These are phyloP conservation scores for Achlya flavicornis DNA, from an alignment of 2,888 invertebrate species.

Conservation along the genomic window DNA sequence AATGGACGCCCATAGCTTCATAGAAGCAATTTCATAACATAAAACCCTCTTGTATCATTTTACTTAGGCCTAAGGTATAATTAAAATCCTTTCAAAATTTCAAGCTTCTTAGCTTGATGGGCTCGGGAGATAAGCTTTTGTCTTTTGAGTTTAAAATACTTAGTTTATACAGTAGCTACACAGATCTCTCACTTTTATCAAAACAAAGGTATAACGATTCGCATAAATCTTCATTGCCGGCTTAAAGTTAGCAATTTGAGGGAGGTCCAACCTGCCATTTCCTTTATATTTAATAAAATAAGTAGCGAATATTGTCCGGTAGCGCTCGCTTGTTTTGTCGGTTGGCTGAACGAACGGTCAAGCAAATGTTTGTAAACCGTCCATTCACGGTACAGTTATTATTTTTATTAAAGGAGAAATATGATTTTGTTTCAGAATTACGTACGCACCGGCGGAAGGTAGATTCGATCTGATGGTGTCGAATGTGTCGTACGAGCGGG, in stretches of 20 bases:
- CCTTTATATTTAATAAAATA: conserved; percentile 1
- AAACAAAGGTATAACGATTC: neutral
- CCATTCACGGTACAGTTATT: neutral
- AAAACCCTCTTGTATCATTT: conserved; percentile 35
- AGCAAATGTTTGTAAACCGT: conserved; percentile 2
- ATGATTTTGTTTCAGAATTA: conserved; percentile 83
- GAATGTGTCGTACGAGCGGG: conserved; percentile 94
- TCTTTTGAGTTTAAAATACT: conserved; percentile 13
- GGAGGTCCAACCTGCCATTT: neutral
- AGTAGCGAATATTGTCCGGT: neutral
- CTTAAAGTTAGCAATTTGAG: conserved; percentile 3
- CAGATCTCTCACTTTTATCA: conserved; percentile 2
- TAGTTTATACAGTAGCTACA: neutral
- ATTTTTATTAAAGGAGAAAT: neutral
- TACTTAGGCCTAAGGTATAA: conserved; percentile 22
- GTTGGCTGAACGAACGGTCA: neutral
- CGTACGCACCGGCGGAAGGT: conserved; percentile 91
- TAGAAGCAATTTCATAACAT: conserved; percentile 31
- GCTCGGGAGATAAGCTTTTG: conserved; percentile 22
- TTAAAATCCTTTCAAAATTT: conserved; percentile 30
- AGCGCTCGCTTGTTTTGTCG: neutral
- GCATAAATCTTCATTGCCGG: conserved; percentile 8
- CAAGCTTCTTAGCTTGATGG: conserved; percentile 15
- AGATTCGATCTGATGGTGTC: conserved; percentile 95
- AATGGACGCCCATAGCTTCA: conserved; percentile 24